Base-by-base conservation (phyloP, 37 sponge, comb jelly and placozoan species). In the Ianthella basta region DNA sequence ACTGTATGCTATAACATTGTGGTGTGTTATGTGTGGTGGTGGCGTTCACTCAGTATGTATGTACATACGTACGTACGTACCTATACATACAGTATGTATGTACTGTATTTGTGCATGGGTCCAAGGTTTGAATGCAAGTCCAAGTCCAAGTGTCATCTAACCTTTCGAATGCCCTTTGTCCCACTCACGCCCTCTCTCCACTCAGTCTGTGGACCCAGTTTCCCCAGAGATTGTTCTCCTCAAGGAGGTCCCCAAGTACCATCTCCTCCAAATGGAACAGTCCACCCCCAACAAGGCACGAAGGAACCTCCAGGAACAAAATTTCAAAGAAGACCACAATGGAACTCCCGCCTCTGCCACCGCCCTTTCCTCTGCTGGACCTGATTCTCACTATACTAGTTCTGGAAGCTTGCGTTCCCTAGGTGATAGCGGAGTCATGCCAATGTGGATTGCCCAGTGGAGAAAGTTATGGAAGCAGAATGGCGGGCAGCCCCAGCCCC, bases 181-280 rank as follows among this genome's bases (percentile, higher is more conserved):
- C 50, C 50, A 3, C 50, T 44, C 50, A n/a, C n/a, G n/a, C n/a
- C n/a, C 50, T 8, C 50, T 8, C 8, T 3, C 8, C 50, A 44
- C 50, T 44, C 29, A 70, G 72, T 70, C 72, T 36, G 36, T 70
- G 37, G 72, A 70, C 4, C 32, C 72, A 19, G 37, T 70, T 6
- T 34, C 72, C 21, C 4, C 15, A 5, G 72, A 70, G 72, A 34
- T 34, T 35, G 72, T 19, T 12, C 20, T 33, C 36, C 20, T 70
- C 36, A 70, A 70, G 72, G 34, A 70, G 72, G 35, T 70, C 4
- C 72, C 72, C 32, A 25, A 33, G 35, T 70, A 70, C 72, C 72
- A 70, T 35, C 72, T 70, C 6, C 72, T 36, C 36, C 20, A 35
- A 2, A 5, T 34, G 33, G 72, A 70, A 3, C 72, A 70, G 37